Evolutionary conservation across 1,140 invertebrate genomes (phyloP).

Genomic region (Probaryconus sp.): DNA sequence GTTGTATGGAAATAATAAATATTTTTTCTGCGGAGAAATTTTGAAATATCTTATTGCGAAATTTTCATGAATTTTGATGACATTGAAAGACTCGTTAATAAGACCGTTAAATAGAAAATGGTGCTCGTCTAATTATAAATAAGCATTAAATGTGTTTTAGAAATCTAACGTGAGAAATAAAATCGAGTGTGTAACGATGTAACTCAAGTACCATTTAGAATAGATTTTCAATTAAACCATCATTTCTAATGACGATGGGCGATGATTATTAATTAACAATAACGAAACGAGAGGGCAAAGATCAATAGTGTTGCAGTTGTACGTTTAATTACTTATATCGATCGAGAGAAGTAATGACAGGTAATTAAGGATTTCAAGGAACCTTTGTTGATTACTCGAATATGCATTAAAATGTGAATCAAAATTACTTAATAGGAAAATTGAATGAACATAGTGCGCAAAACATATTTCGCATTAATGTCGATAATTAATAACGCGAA

Average conservation of each 20-base stretch:
- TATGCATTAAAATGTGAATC: slow-evolving; percentile 6
- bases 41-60: too few relatives aligned
- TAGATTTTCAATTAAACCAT: slow-evolving; percentile 19
- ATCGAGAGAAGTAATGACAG: slow-evolving; percentile 21
- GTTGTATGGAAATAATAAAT: too few relatives aligned
- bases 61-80: too few relatives aligned
- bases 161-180: too few relatives aligned
- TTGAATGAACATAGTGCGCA: not conserved
- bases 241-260: slow-evolving; percentile 3
- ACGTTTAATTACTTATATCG: slow-evolving; percentile 27
- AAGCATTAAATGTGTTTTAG: too few relatives aligned
- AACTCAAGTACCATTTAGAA: not conserved
- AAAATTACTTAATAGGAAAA: slow-evolving; percentile 40
- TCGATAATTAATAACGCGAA: slow-evolving; percentile 11
- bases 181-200: too few relatives aligned
- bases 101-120: too few relatives aligned
- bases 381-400: slow-evolving; percentile 7
- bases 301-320: slow-evolving; percentile 13
- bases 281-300: not conserved
- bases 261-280: slow-evolving; percentile 18
- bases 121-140: too few relatives aligned
- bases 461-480: slow-evolving; percentile 14
- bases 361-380: slow-evolving; percentile 40
- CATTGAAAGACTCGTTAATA: too few relatives aligned
- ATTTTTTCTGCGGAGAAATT: too few relatives aligned